Evolutionary conservation across 2,888 invertebrate genomes (phyloP).

Genomic region (Tridacna crocea): DNA sequence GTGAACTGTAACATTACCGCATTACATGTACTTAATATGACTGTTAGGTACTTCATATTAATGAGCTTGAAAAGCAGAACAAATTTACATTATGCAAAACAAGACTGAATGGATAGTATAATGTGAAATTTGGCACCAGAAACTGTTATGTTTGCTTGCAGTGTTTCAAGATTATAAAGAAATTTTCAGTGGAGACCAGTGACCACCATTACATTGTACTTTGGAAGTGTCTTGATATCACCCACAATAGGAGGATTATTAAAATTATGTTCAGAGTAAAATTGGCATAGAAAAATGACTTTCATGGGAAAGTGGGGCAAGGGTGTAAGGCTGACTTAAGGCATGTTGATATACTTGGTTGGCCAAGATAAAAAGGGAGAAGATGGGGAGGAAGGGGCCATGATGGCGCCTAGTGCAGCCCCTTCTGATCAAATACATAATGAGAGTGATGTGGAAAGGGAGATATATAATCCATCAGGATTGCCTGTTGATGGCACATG

Average conservation of each 20-base stretch:
- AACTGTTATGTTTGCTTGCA: too few species aligned
- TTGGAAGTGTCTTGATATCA: neutral
- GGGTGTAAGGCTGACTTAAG: neutral
- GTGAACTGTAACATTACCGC: too few species aligned
- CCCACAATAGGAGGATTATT: neutral
- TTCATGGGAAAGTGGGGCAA: neutral
- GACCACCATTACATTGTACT: neutral
- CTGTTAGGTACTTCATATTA: too few species aligned
- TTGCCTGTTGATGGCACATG: constrained; percentile 48
- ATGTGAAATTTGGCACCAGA: too few species aligned
- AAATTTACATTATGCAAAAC: too few species aligned
- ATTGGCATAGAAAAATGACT: neutral
- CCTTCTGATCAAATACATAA: constrained; percentile 6
- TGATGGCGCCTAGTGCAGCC: constrained; percentile 26
- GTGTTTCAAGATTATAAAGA: too few species aligned
- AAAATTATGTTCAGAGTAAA: neutral
- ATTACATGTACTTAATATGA: too few species aligned
- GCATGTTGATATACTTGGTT: constrained; percentile 66
- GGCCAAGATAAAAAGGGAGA: constrained; percentile 60
- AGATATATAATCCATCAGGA: constrained; percentile 35
- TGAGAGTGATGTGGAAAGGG: constrained; percentile 22
- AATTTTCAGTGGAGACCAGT: neutral
- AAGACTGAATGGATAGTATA: too few species aligned
- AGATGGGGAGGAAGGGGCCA: constrained; percentile 52
- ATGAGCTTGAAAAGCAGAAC: too few species aligned